A percentile compares a stretch with the other conserved stretches of the same genome.
These are phyloP conservation scores for Galago senegalensis DNA, from an alignment of 2,797 vertebrate species.

Conservation along the genomic window DNA sequence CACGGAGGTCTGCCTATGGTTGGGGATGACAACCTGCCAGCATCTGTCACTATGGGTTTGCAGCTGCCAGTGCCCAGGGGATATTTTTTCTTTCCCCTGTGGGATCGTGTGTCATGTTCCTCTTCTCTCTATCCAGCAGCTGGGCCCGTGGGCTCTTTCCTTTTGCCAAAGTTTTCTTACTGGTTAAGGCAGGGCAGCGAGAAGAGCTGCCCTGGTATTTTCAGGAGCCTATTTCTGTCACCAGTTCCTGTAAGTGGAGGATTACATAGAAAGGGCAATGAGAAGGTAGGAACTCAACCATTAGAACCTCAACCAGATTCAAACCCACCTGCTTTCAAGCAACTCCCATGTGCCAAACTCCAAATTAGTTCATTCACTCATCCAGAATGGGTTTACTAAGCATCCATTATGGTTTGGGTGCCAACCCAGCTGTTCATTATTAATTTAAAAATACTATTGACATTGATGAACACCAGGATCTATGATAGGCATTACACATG, in stretches of 20 bases:
- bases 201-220: not conserved
- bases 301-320: not conserved
- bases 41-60: not conserved
- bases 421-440: not conserved
- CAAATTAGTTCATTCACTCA: not conserved
- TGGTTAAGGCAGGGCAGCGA: not conserved
- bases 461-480: not conserved
- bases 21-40: not conserved
- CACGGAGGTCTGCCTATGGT: not conserved
- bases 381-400: not conserved
- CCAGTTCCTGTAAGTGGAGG: not conserved
- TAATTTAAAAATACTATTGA: slow-evolving; percentile 6
- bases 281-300: not conserved
- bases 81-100: not conserved
- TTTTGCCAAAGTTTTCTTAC: slow-evolving; percentile 44
- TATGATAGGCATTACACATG: not conserved
- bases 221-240: not conserved
- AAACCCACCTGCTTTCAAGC: not conserved
- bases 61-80: not conserved
- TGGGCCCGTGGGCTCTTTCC: not conserved
- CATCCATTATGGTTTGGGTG: not conserved
- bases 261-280: not conserved
- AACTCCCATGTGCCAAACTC: not conserved
- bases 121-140: slow-evolving; percentile 1
- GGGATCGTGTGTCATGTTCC: not conserved